Base-by-base conservation (phyloP, 2,113 vertebrate genomes). In the Salvator merianae region DNA sequence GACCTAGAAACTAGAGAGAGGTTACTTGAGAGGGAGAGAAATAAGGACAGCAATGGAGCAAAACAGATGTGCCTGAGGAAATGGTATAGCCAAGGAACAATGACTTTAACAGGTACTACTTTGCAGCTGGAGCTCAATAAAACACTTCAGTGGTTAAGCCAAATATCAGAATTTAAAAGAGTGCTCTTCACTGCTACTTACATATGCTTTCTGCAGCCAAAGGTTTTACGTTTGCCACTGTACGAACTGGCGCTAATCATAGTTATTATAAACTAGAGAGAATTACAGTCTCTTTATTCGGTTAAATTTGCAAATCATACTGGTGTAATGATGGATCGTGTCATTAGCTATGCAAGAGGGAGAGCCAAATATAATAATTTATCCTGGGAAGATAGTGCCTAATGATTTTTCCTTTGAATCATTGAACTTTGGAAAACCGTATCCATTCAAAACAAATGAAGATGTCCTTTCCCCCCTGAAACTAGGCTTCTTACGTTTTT, bases 91-190 rank as follows among this genome's bases (percentile, higher is more conserved):
- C 47, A 69, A 82, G 76, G 74, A 87, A 83, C 83, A 72, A 88
- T 83, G 84, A 83, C 80, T 91, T 80, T 80, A 83, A 86, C 88
- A 91, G 87, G 92, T 92, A 93, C 79, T 86, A 77, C 63, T 86
- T 81, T 90, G 84, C 86, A 89, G 75, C 89, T 93, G 85, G 81
- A 89, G 85, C 87, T 89, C 81, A 70, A 55, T 86, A 82, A 91
- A 91, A 72, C 30, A 47, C 10, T 82, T 84, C 40, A 72, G 80
- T 68, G 73, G 12, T 70, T 82, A 55, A 74, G 83, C 89, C 86
- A 90, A 90, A 81, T 87, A 90, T 66, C 91, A 90, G 65, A 71
- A 78, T 90, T 78, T 85, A 89, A 9, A 83, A 85, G 90, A 91
- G 70, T 73, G 66, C 81, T 90, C 30, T 28, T 36, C 50, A 80